Conservation (phyloP, 2,797 vertebrate species). For the Oceanodroma leucorhoa region DNA sequence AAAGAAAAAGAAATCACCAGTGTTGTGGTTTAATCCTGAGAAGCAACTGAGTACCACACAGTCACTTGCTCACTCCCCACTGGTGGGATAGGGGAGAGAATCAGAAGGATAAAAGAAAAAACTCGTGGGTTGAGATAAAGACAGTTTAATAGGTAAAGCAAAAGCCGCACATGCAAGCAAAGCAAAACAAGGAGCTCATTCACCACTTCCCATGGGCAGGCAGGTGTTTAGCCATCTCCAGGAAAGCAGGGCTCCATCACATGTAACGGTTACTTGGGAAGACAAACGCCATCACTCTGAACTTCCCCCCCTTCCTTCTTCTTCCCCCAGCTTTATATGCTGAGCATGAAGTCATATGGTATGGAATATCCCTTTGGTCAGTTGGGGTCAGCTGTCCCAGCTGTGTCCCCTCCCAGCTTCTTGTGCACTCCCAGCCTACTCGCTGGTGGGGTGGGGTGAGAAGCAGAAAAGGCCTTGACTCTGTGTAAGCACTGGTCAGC, state of each 20-base stretch:
- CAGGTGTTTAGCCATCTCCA: not conserved
- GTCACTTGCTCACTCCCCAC: not conserved
- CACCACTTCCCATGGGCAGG: not conserved
- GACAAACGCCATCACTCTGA: not conserved
- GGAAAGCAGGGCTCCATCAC: not conserved
- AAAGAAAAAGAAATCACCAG: not conserved
- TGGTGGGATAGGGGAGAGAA: not conserved
- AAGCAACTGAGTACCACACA: not conserved
- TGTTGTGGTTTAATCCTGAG: not conserved
- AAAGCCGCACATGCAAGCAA: not conserved
- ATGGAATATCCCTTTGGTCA: too few species aligned
- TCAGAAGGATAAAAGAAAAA: not conserved
- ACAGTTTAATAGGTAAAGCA: not conserved
- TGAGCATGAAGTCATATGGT: too few species aligned
- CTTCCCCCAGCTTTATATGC: not conserved
- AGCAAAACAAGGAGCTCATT: not conserved
- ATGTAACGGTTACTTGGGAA: accelerated
- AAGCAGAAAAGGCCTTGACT: too few species aligned
- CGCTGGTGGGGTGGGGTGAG: too few species aligned
- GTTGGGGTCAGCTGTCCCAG: too few species aligned
- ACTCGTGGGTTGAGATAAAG: accelerated
- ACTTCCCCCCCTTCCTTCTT: too few species aligned
- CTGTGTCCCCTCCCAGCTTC: too few species aligned
- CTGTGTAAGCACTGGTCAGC: not conserved
- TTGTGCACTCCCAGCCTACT: too few species aligned